Evolutionary conservation across 2,113 vertebrate genomes (phyloP).

Genomic region (Melanostigma gelatinosum): DNA sequence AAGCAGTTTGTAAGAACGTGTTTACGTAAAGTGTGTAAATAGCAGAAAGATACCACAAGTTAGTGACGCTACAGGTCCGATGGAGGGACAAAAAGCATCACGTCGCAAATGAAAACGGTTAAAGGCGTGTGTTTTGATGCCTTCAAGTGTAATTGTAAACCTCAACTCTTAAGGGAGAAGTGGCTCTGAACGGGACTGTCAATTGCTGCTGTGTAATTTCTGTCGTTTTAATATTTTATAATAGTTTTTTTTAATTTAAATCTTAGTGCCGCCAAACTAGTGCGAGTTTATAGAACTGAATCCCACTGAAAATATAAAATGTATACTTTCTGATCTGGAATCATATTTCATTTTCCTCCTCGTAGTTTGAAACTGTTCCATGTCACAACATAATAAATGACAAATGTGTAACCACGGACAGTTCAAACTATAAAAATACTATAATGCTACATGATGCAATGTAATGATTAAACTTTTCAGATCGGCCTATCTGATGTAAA

Average conservation of each 20-base stretch:
- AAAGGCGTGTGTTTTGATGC: slow-evolving; percentile 36
- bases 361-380: too few relatives aligned
- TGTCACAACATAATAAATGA: too few relatives aligned
- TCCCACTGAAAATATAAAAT: too few relatives aligned
- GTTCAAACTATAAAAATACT: not conserved
- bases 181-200: not conserved
- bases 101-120: too few relatives aligned
- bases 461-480: not conserved
- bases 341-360: not conserved
- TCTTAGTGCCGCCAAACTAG: not conserved
- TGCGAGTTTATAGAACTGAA: not conserved
- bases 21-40: not conserved
- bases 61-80: slow-evolving; percentile 4
- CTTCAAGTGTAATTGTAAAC: slow-evolving; percentile 9
- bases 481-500: not conserved
- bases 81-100: slow-evolving; percentile 11
- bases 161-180: accelerated
- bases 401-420: not conserved
- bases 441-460: not conserved
- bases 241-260: too few relatives aligned
- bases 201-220: not conserved
- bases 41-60: not conserved
- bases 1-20: not conserved
- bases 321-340: too few relatives aligned
- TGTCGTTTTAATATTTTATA: too few relatives aligned